These are phyloP conservation scores for Lamproptera curius DNA, from an alignment of 2,888 invertebrate species.

Conservation along the genomic window DNA sequence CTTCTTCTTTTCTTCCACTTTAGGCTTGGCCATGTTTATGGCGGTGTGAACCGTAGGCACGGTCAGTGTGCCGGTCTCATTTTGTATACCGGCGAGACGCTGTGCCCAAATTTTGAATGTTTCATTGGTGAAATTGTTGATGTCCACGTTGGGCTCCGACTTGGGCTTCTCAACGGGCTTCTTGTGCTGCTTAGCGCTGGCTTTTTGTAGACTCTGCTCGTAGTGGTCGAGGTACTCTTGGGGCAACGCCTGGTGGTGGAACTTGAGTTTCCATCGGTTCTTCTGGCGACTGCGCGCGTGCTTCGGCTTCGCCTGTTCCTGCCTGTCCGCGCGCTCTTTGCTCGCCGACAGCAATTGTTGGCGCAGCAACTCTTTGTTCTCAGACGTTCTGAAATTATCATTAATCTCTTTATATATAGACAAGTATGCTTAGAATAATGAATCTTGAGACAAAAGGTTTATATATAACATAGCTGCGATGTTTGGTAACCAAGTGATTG, in stretches of 20 bases:
- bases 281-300: slow-evolving; percentile 74
- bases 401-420: too few species aligned
- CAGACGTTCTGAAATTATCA: slow-evolving; percentile 63
- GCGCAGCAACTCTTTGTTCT: slow-evolving; percentile 66
- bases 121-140: slow-evolving; percentile 76
- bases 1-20: slow-evolving; percentile 55
- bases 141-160: slow-evolving; percentile 54
- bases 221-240: slow-evolving; percentile 89
- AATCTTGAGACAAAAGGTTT: too few species aligned
- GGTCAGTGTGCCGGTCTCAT: slow-evolving; percentile 61
- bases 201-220: slow-evolving; percentile 82
- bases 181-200: slow-evolving; percentile 54
- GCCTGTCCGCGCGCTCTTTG: slow-evolving; percentile 55
- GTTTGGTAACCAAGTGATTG: too few species aligned
- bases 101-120: slow-evolving; percentile 87
- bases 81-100: slow-evolving; percentile 85
- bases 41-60: slow-evolving; percentile 40
- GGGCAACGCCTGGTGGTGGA: slow-evolving; percentile 88
- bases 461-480: too few species aligned
- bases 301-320: slow-evolving; percentile 53
- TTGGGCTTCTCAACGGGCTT: slow-evolving; percentile 55
- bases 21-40: slow-evolving; percentile 47
- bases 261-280: slow-evolving; percentile 86
- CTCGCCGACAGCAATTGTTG: slow-evolving; percentile 65
- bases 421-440: too few species aligned